Percentiles rank a stretch among this genome's conserved stretches.
Conservation (phyloP, 2,113 vertebrate species). For the Jacana jacana region DNA sequence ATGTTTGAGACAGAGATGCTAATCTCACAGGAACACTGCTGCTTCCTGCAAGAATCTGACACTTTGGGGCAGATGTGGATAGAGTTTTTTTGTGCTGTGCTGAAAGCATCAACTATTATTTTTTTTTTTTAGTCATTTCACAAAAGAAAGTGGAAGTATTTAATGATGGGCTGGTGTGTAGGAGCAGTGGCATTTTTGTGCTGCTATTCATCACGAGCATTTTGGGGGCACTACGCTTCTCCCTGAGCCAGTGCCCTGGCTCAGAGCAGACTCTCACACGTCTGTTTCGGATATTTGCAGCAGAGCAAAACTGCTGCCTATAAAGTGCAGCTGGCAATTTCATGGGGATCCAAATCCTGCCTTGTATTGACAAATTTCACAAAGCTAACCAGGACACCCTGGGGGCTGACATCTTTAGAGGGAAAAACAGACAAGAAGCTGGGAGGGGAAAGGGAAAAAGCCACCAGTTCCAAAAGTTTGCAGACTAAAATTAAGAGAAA, state of each 20-base stretch:
- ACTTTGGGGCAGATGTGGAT: neutral
- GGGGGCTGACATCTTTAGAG: neutral
- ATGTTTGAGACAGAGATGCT: conserved; percentile 9
- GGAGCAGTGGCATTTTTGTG: conserved; percentile 51
- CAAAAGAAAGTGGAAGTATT: conserved; percentile 35
- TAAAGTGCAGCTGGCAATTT: neutral
- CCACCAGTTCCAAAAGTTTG: neutral
- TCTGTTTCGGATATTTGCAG: neutral
- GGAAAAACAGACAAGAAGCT: neutral
- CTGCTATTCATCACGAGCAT: neutral
- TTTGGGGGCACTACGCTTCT: neutral
- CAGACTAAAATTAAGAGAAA: neutral
- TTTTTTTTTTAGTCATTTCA: neutral
- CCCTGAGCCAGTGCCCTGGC: neutral
- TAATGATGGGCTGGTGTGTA: conserved; percentile 8
- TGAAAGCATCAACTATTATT: neutral
- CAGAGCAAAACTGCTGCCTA: neutral
- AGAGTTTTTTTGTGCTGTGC: neutral
- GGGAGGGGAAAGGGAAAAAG: neutral
- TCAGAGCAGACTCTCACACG: neutral
- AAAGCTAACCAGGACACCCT: neutral
- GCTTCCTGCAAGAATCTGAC: neutral
- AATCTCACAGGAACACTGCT: conserved; percentile 46
- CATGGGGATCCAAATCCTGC: neutral
- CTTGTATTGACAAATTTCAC: neutral